Evolutionary conservation across 64 coral and sea anemone species (phyloP).

Genomic region (Montipora efflorescens): DNA sequence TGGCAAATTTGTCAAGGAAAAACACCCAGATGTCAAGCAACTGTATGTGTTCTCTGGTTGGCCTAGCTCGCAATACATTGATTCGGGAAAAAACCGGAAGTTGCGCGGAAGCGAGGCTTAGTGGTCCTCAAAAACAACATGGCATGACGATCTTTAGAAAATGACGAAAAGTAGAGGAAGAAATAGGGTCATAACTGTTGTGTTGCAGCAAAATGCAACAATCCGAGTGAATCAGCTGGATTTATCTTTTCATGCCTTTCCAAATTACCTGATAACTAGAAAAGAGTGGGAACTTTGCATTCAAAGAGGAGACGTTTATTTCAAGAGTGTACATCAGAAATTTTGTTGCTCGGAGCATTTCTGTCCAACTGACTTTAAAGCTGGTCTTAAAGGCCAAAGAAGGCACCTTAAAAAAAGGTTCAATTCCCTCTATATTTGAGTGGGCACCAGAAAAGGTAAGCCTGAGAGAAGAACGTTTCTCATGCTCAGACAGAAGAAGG

Average conservation of each 20-base stretch:
- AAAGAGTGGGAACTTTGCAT: slow-evolving; percentile 72
- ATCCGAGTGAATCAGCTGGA: no score
- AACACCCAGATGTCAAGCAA: not conserved
- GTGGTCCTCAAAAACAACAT: no score
- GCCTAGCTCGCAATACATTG: not conserved
- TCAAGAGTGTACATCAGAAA: slow-evolving; percentile 39
- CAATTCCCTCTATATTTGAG: slow-evolving; percentile 68
- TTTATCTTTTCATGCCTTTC: slow-evolving; percentile 41
- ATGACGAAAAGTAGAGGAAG: no score
- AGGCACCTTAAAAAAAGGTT: slow-evolving; percentile 63
- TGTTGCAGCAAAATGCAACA: no score
- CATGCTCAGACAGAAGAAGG: slow-evolving; percentile 23
- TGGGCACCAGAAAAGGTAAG: slow-evolving; percentile 21
- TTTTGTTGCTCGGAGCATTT: slow-evolving; percentile 51
- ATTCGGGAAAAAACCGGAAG: no score
- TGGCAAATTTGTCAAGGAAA: slow-evolving; percentile 6
- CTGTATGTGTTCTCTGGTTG: slow-evolving; percentile 49
- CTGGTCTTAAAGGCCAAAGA: slow-evolving; percentile 65
- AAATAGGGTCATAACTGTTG: no score
- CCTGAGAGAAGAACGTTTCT: slow-evolving; percentile 57
- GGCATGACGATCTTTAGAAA: no score
- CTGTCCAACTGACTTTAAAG: slow-evolving; percentile 43
- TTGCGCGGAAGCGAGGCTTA: no score
- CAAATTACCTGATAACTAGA: slow-evolving; percentile 33
- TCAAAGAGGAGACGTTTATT: slow-evolving; percentile 36